These are phyloP conservation scores for Gymnoscelis rufifasciata DNA, from an alignment of 2,888 invertebrate species.

Conservation along the genomic window DNA sequence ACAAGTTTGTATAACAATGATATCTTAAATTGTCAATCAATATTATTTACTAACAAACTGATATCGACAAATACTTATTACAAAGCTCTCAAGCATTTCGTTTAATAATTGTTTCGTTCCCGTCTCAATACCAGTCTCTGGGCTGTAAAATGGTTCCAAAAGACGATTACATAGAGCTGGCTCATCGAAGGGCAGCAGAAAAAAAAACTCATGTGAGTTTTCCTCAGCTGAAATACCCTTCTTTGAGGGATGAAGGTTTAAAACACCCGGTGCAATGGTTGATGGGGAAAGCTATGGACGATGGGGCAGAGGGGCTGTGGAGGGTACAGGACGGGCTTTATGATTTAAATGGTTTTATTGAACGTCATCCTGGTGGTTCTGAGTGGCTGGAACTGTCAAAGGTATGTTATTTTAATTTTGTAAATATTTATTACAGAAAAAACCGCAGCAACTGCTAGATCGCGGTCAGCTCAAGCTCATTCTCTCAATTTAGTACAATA, in stretches of 20 bases:
- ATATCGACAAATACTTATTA: slow-evolving; percentile 16
- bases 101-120: too few relatives aligned
- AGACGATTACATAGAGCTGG: slow-evolving; percentile 35
- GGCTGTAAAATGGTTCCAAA: slow-evolving; percentile 44
- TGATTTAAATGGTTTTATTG: slow-evolving; percentile 88
- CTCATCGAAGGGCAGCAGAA: slow-evolving; percentile 44
- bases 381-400: slow-evolving; percentile 85
- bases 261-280: slow-evolving; percentile 78
- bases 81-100: too few relatives aligned
- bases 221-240: slow-evolving; percentile 73
- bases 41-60: slow-evolving; percentile 1
- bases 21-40: background rate
- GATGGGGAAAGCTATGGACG: slow-evolving; percentile 81
- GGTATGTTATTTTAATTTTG: slow-evolving; percentile 67
- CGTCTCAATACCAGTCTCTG: too few relatives aligned
- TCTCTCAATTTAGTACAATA: too few relatives aligned
- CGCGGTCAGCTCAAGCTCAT: too few relatives aligned
- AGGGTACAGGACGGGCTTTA: slow-evolving; percentile 87
- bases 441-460: too few relatives aligned
- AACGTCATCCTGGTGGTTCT: slow-evolving; percentile 90
- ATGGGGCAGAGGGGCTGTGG: slow-evolving; percentile 88
- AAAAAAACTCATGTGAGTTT: slow-evolving; percentile 63
- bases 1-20: background rate
- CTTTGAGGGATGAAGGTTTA: slow-evolving; percentile 57
- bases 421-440: too few relatives aligned